Conservation (phyloP, 2,797 vertebrate genomes). For the Chiroxiphia lanceolata region DNA sequence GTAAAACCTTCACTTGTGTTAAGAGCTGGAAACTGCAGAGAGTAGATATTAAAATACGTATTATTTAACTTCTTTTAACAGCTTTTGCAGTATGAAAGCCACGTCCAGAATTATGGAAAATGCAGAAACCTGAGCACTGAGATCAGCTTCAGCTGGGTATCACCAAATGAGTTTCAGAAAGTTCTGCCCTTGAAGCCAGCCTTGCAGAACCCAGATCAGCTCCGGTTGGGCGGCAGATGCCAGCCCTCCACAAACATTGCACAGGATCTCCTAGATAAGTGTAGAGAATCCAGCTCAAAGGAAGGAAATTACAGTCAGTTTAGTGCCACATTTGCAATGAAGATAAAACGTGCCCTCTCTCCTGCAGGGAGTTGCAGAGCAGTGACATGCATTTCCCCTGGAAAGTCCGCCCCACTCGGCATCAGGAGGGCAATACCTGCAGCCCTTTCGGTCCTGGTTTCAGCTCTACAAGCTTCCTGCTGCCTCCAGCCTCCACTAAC, state of each 20-base stretch:
- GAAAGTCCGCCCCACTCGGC: background rate
- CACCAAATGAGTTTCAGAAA: background rate
- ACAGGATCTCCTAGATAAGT: accelerated
- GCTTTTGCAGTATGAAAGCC: background rate
- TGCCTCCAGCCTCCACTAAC: background rate
- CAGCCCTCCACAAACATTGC: background rate
- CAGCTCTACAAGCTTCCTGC: background rate
- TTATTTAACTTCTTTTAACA: background rate
- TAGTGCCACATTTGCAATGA: background rate
- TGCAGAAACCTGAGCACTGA: background rate
- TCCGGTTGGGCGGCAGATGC: background rate
- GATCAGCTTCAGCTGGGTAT: background rate
- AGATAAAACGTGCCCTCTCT: accelerated
- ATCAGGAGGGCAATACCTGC: background rate
- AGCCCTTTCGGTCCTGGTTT: background rate
- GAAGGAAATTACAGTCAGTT: background rate
- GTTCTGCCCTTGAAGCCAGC: background rate
- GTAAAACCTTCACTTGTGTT: background rate
- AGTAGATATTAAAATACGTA: background rate
- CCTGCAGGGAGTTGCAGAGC: background rate
- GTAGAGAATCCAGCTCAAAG: accelerated
- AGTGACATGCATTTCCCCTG: background rate
- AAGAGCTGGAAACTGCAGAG: background rate
- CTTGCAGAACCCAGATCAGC: background rate
- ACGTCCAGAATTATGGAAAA: background rate